Evolutionary conservation across 2,113 vertebrate genomes (phyloP).

Genomic region (Aspidoscelis tigris): DNA sequence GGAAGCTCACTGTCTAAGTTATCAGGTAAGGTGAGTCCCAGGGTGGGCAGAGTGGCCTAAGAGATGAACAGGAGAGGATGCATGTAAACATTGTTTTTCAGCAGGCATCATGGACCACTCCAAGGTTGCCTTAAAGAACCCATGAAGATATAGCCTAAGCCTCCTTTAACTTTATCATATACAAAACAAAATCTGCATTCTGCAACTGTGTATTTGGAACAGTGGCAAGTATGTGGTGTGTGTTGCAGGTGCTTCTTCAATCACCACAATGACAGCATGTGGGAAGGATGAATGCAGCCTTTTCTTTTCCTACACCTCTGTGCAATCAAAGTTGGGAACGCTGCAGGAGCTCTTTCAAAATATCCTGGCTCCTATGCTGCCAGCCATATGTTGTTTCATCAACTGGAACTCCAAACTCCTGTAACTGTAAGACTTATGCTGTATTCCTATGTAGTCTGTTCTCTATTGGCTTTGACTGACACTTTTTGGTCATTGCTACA

Average conservation of each 20-base stretch:
- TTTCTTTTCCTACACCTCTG: slow-evolving; percentile 76
- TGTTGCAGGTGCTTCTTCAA: slow-evolving; percentile 56
- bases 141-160: no score
- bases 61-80: no score
- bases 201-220: background rate
- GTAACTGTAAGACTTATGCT: slow-evolving; percentile 67
- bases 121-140: no score
- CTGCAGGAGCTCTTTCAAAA: slow-evolving; percentile 80
- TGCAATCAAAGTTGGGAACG: slow-evolving; percentile 81
- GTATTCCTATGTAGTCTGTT: slow-evolving; percentile 61
- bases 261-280: slow-evolving; percentile 63
- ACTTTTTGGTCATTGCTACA: slow-evolving; percentile 74
- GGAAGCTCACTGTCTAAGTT: no score
- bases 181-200: no score
- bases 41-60: no score
- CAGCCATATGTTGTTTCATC: slow-evolving; percentile 79
- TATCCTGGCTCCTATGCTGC: slow-evolving; percentile 75
- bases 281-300: slow-evolving; percentile 66
- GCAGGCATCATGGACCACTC: background rate
- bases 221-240: slow-evolving; percentile 23
- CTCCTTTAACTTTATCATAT: no score
- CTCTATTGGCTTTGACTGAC: slow-evolving; percentile 70
- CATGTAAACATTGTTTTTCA: no score
- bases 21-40: no score
- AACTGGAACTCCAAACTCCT: slow-evolving; percentile 61